Evolutionary conservation across 2,888 invertebrate genomes (phyloP).

Genomic region (Chirona hameri): DNA sequence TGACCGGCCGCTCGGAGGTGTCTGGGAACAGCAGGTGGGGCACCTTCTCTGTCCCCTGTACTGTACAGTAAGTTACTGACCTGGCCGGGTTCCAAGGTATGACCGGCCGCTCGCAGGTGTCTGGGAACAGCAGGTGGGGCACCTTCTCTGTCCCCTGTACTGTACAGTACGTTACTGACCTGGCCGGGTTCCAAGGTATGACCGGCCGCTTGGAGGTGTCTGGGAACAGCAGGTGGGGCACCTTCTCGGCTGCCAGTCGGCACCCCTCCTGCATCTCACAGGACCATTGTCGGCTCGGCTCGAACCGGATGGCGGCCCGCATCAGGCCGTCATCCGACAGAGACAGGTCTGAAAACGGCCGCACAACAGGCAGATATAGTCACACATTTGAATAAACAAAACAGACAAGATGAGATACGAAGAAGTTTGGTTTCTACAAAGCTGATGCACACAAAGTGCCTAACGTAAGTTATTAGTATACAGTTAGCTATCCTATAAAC

Average conservation of each 20-base stretch:
- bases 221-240: conserved; percentile 68
- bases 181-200: conserved; percentile 65
- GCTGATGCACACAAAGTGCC: too few relatives aligned
- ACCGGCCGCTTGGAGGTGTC: conserved; percentile 58
- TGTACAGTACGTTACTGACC: conserved; percentile 43
- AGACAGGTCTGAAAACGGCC: conserved; percentile 50
- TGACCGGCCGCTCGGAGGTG: conserved; percentile 58
- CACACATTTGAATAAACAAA: too few relatives aligned
- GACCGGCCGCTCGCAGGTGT: conserved; percentile 57
- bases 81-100: conserved; percentile 66
- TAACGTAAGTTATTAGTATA: too few relatives aligned
- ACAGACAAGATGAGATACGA: too few relatives aligned
- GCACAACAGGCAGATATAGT: too few relatives aligned
- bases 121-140: conserved; percentile 67
- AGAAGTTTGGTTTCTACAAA: too few relatives aligned
- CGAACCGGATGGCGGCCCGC: conserved; percentile 71
- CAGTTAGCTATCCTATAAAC: too few relatives aligned
- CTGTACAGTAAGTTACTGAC: too few relatives aligned
- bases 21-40: conserved; percentile 69
- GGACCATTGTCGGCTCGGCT: conserved; percentile 71
- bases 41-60: conserved; percentile 68
- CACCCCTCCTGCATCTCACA: conserved; percentile 77
- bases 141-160: conserved; percentile 75
- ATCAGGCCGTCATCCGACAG: conserved; percentile 62
- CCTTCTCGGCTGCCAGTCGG: conserved; percentile 64